Base-by-base conservation (phyloP, 1,140 invertebrate species). In the Zaprionus vittiger region DNA sequence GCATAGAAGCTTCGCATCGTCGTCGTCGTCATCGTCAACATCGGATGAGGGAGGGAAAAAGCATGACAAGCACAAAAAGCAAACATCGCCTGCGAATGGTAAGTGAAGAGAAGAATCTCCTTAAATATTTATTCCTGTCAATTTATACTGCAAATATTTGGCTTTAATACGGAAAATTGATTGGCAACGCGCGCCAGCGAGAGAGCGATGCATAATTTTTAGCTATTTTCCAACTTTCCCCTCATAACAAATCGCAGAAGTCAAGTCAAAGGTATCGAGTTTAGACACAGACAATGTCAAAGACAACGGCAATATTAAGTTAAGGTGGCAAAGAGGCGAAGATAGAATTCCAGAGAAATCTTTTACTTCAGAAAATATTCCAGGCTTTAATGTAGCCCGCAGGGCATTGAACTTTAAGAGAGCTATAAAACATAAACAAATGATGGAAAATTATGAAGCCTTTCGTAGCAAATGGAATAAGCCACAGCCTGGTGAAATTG, bases 1-100 rank as follows among this genome's bases (percentile, higher is more conserved):
- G 71, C 77, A 89, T 85, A 89, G 84, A 89, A 79, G 56, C 57
- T 87, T 80, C 12, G 55, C 79, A 14, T 72, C 84, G 28, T 68
- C 74, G 20, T 41, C 73, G 7, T 31, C 28, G 28, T 31, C 28
- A 26, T 26, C 24, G 56, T 6, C 14, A 24, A 38, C 80, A 47
- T 49, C 68, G 55, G 85, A 84, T 14, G 73, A 74, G 54, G 28
- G 44, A 55, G 24, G 55, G 60, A 81, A 74, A 56, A 80, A 64
- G 52, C 54, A 63, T 26, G 70, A 87, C 47, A 84, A 76, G 68
- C 84, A 87, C 60, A 83, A 79, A 87, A 81, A 68, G 49, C 68
- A 69, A 66, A 63, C 47, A 22, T 52, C 65, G 26, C 38, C 71
- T 56, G 61, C 62, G 9, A 71, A 41, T 75, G 84, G 84, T 89